These are phyloP conservation scores for Conger conger DNA, from an alignment of 2,113 vertebrate species.

Conservation along the genomic window DNA sequence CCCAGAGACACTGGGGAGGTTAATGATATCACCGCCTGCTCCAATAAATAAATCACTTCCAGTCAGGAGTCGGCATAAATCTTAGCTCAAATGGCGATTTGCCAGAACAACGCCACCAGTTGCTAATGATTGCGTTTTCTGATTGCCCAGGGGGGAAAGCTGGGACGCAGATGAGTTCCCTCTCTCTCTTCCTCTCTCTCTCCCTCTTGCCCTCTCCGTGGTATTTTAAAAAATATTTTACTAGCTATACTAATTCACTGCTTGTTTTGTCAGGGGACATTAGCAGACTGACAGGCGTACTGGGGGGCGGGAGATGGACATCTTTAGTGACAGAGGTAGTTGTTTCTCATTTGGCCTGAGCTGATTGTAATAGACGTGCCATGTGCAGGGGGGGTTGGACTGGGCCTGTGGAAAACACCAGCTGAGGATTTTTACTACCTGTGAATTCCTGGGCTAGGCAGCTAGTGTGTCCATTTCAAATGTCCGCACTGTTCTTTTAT, in stretches of 20 bases:
- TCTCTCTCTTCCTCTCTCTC: slow-evolving; percentile 41
- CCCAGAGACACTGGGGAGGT: slow-evolving; percentile 66
- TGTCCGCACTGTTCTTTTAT: neutral
- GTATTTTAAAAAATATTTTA: slow-evolving; percentile 37
- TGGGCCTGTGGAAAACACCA: slow-evolving; percentile 18
- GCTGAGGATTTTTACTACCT: slow-evolving; percentile 28
- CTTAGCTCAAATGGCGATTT: slow-evolving; percentile 65
- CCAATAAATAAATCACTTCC: slow-evolving; percentile 66
- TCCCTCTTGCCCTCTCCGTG: slow-evolving; percentile 29
- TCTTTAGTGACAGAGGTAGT: slow-evolving; percentile 58
- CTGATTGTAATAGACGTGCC: slow-evolving; percentile 45
- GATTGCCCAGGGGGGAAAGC: slow-evolving; percentile 61
- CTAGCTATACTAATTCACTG: slow-evolving; percentile 67
- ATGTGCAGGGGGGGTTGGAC: fast-evolving
- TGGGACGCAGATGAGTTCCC: slow-evolving; percentile 61
- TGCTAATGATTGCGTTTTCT: slow-evolving; percentile 67
- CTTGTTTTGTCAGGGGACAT: slow-evolving; percentile 77
- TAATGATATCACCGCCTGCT: slow-evolving; percentile 73
- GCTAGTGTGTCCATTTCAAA: too few species aligned
- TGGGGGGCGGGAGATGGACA: slow-evolving; percentile 38
- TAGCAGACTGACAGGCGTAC: slow-evolving; percentile 68
- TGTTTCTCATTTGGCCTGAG: slow-evolving; percentile 54
- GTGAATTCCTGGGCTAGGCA: neutral
- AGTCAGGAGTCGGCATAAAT: slow-evolving; percentile 72
- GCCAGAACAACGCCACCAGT: slow-evolving; percentile 68